Evolutionary conservation across 2,113 vertebrate genomes (phyloP).

Genomic region (Mystacornis crossleyi): DNA sequence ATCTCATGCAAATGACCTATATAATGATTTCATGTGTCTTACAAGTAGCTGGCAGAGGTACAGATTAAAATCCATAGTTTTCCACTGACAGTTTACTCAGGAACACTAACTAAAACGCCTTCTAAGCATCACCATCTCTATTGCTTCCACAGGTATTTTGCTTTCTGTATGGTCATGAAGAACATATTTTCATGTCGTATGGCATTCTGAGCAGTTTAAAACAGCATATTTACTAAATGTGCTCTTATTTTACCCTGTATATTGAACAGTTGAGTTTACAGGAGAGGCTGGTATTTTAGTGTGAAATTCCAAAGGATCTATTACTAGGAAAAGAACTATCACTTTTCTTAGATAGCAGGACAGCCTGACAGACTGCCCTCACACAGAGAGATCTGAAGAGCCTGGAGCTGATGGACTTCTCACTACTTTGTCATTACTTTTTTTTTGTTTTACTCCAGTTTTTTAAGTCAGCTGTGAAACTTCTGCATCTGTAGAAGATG

Average conservation of each 20-base stretch:
- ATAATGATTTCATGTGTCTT: neutral
- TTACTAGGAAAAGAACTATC: neutral
- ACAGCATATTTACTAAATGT: neutral
- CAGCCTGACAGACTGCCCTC: neutral
- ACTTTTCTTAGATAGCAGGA: neutral
- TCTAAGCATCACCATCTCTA: neutral
- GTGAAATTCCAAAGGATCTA: neutral
- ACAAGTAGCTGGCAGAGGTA: neutral
- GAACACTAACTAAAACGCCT: neutral
- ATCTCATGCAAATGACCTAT: neutral
- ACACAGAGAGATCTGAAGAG: neutral
- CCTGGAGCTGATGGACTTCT: neutral
- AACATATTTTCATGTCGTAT: neutral
- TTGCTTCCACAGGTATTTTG: fast-evolving
- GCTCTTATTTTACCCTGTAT: neutral
- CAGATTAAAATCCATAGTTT: neutral
- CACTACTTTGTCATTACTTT: no score
- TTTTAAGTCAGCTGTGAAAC: neutral
- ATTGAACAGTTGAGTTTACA: neutral
- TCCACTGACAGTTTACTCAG: neutral
- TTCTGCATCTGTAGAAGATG: neutral
- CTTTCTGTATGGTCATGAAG: neutral
- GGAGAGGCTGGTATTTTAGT: neutral
- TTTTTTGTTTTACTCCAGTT: neutral
- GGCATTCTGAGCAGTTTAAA: neutral